phyloP scores from a whole-genome alignment of 2,113 vertebrate species.

The Promerops cafer region DNA sequence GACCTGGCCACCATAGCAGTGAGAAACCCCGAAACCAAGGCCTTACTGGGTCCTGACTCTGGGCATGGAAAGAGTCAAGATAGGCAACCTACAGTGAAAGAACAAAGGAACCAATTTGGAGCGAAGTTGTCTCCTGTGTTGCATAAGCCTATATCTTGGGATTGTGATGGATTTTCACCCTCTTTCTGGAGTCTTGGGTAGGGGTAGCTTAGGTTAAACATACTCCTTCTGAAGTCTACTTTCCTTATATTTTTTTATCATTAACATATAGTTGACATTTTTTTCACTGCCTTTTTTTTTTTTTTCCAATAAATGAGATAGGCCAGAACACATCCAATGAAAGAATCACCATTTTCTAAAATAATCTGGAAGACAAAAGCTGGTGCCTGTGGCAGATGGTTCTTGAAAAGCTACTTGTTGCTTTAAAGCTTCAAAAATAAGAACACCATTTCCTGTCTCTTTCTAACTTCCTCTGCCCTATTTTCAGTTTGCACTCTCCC shows the following conservation, averaged over 20 bases:
- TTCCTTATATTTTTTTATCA: not conserved
- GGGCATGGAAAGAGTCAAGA: not conserved
- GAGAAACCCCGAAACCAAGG: not conserved
- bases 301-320: not conserved
- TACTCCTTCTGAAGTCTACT: not conserved
- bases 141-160: not conserved
- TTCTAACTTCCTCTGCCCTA: slow-evolving; percentile 27
- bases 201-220: not conserved
- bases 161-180: not conserved
- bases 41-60: not conserved
- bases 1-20: not conserved
- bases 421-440: slow-evolving; percentile 8
- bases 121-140: not conserved
- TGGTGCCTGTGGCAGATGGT: not conserved
- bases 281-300: not conserved
- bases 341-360: not conserved
- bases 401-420: not conserved
- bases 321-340: not conserved
- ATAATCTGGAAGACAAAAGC: not conserved
- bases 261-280: not conserved
- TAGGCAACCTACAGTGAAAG: not conserved
- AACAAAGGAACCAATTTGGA: not conserved
- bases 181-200: not conserved
- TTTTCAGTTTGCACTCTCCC: slow-evolving; percentile 25
- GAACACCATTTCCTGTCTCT: not conserved